These are phyloP conservation scores for Nymphalis io DNA, from an alignment of 1,140 invertebrate genomes.

Conservation along the genomic window DNA sequence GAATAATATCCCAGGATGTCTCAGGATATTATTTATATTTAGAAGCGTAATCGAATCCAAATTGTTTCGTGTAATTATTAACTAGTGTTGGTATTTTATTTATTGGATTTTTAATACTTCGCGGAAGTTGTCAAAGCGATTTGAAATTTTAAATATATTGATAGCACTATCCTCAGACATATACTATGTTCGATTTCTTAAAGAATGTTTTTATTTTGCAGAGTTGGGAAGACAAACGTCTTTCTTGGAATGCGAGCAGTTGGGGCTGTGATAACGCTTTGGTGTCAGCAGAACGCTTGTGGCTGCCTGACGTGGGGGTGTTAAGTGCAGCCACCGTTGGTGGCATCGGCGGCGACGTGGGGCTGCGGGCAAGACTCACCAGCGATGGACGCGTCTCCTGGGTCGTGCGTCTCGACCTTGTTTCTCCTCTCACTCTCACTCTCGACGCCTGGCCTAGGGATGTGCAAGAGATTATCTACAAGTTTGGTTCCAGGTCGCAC, in stretches of 20 bases:
- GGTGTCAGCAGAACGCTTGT: slow-evolving; percentile 53
- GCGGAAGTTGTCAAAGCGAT: too few relatives aligned
- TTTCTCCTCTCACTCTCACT: slow-evolving; percentile 47
- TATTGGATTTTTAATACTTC: too few relatives aligned
- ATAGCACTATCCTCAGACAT: too few relatives aligned
- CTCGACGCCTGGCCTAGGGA: slow-evolving; percentile 62
- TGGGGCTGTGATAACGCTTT: slow-evolving; percentile 53
- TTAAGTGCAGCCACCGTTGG: slow-evolving; percentile 50
- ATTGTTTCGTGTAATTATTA: too few relatives aligned
- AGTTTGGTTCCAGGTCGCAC: slow-evolving; percentile 56
- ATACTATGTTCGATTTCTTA: background rate
- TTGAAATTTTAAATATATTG: too few relatives aligned
- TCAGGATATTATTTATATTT: too few relatives aligned
- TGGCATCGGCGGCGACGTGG: slow-evolving; percentile 34
- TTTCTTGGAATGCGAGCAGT: slow-evolving; percentile 59
- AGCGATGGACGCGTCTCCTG: slow-evolving; percentile 51
- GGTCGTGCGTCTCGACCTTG: slow-evolving; percentile 51
- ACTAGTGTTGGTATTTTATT: too few relatives aligned
- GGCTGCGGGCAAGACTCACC: slow-evolving; percentile 49
- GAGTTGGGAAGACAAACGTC: slow-evolving; percentile 61
- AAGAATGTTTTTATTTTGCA: slow-evolving; percentile 29
- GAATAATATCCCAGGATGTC: too few relatives aligned
- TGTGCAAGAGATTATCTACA: slow-evolving; percentile 47
- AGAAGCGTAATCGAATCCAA: too few relatives aligned
- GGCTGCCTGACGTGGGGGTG: slow-evolving; percentile 60